Conservation (phyloP, 2,113 vertebrate species). For the Sylvietta virens region DNA sequence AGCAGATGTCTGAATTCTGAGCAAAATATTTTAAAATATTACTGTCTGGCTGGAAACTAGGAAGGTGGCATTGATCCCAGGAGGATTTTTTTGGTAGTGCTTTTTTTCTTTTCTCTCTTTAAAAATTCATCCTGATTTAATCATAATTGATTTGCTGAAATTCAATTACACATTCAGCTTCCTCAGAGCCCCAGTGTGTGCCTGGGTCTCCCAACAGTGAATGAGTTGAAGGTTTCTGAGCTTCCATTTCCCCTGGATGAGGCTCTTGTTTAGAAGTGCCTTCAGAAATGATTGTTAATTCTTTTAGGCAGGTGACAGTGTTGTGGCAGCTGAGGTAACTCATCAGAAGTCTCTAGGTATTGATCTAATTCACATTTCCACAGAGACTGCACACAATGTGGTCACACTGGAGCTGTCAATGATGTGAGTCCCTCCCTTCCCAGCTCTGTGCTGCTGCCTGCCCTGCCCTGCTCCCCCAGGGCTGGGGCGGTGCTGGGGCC, state of each 20-base stretch:
- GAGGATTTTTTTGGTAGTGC: not conserved
- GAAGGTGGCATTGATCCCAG: constrained; percentile 43
- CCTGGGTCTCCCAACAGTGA: not conserved
- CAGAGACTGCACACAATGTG: not conserved
- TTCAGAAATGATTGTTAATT: not conserved
- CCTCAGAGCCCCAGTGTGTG: not conserved
- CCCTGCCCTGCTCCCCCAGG: not conserved
- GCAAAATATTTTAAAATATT: constrained; percentile 47
- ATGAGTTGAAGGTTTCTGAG: not conserved
- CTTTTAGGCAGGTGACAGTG: not conserved
- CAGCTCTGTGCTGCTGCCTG: too few species aligned
- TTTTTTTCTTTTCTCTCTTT: not conserved
- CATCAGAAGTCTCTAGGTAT: not conserved
- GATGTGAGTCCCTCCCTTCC: too few species aligned
- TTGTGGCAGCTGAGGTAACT: not conserved
- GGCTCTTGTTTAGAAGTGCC: not conserved
- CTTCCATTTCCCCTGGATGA: not conserved
- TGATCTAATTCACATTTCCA: not conserved
- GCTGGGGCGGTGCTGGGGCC: not conserved
- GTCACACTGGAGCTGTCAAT: not conserved
- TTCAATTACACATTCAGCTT: not conserved
- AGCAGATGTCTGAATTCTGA: constrained; percentile 32
- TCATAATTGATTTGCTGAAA: not conserved
- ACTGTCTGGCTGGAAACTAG: not conserved
- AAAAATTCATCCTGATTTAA: not conserved